Conservation (phyloP, 2,113 vertebrate genomes). For the Thamnophis sirtalis region DNA sequence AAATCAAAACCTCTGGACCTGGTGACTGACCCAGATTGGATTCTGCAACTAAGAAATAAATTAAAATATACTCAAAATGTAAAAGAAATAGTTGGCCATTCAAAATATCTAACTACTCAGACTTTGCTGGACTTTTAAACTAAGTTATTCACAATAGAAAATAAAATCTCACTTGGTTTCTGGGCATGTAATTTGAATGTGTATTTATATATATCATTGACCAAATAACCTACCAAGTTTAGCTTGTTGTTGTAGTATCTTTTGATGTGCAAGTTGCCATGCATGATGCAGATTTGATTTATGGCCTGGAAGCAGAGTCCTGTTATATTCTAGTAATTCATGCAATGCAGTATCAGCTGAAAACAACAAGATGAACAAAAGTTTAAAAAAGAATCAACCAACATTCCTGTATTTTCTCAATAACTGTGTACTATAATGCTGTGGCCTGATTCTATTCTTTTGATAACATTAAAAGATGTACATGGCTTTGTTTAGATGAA, state of each 20-base stretch:
- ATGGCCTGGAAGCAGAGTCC: background rate
- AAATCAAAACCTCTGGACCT: too few species aligned
- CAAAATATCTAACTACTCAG: background rate
- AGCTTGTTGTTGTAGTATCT: background rate
- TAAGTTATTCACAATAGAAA: background rate
- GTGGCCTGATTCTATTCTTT: background rate
- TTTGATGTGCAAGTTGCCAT: background rate
- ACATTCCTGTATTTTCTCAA: background rate
- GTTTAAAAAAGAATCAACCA: background rate
- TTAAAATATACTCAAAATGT: background rate
- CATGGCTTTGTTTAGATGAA: background rate
- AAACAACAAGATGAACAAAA: background rate
- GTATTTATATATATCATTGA: background rate
- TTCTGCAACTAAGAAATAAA: background rate
- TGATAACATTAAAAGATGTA: background rate
- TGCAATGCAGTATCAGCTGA: background rate
- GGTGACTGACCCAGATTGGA: too few species aligned
- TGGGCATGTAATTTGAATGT: background rate
- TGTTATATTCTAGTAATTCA: slow-evolving; percentile 8
- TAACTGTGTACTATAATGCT: background rate
- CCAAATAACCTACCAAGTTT: background rate
- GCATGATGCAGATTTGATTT: background rate
- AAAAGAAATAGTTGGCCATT: background rate
- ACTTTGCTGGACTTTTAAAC: background rate
- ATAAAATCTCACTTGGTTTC: background rate